phyloP scores from a whole-genome alignment of 2,888 invertebrate species.

The Gastrophysa polygoni region DNA sequence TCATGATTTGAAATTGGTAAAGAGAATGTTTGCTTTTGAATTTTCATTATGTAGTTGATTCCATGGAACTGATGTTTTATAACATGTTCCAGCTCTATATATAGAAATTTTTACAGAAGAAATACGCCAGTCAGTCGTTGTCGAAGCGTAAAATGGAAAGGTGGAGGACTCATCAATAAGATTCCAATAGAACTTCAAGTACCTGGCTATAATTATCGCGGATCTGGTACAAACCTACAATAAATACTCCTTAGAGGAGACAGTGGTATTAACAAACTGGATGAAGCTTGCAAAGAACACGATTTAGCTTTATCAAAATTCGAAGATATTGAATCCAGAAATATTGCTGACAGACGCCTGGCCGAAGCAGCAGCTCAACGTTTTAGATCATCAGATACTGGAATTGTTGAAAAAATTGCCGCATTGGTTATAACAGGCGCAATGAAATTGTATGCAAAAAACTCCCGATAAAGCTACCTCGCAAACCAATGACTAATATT shows the following conservation, averaged over 20 bases:
- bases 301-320: not conserved
- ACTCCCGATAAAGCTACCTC: no score
- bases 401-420: not conserved
- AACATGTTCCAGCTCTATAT: no score
- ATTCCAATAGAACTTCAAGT: not conserved
- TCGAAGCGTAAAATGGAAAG: not conserved
- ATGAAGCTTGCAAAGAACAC: not conserved
- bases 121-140: no score
- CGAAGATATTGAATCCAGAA: not conserved
- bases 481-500: no score
- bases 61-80: no score
- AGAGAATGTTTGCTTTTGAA: no score
- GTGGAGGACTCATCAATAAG: not conserved
- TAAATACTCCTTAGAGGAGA: not conserved
- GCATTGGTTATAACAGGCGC: not conserved
- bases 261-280: not conserved
- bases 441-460: no score
- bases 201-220: not conserved
- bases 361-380: not conserved
- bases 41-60: no score
- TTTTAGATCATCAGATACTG: not conserved
- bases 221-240: no score
- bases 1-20: no score
- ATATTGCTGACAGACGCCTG: not conserved
- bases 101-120: no score